Conservation (phyloP, 2,797 vertebrate species). For the Emys orbicularis region DNA sequence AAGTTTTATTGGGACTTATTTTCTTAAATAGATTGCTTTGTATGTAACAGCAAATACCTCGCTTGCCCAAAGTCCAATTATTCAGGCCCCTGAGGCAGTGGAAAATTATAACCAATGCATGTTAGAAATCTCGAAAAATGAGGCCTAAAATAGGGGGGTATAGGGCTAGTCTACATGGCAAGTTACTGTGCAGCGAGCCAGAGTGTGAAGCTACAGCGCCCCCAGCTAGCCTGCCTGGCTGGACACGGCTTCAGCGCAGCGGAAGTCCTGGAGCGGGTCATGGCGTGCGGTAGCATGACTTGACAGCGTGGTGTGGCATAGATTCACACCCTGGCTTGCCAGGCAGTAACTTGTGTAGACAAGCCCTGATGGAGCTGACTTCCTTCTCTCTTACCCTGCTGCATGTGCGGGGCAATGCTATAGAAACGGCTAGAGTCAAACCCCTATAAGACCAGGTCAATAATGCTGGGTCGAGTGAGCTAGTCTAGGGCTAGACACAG, state of each 20-base stretch:
- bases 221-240: neutral
- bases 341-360: too few relatives aligned
- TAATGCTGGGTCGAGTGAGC: too few relatives aligned
- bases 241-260: too few relatives aligned
- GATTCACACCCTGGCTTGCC: too few relatives aligned
- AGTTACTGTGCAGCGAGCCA: neutral
- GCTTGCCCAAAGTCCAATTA: neutral
- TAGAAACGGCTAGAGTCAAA: neutral
- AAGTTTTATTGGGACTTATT: neutral
- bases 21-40: neutral
- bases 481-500: neutral
- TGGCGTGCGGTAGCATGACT: too few relatives aligned
- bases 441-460: neutral
- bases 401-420: neutral
- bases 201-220: neutral
- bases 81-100: neutral
- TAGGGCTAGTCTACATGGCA: too few relatives aligned
- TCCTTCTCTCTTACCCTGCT: too few relatives aligned
- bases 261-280: too few relatives aligned
- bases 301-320: too few relatives aligned
- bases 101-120: neutral
- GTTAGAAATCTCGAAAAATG: neutral
- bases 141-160: neutral
- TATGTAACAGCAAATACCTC: neutral
- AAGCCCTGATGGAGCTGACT: too few relatives aligned